Conservation (phyloP, 2,888 invertebrate genomes). For the Mimas tiliae region DNA sequence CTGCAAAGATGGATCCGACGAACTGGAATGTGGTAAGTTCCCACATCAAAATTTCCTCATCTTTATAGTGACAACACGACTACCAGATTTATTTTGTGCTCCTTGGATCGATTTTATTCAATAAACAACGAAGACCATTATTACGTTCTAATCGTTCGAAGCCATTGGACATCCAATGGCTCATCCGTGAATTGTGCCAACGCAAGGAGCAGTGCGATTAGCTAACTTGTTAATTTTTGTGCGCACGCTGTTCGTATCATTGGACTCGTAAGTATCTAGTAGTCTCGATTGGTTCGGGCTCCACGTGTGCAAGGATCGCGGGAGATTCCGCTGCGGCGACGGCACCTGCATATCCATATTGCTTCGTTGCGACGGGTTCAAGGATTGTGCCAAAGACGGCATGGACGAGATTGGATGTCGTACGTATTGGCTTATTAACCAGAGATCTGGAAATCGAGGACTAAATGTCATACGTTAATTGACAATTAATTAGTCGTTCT, state of each 20-base stretch:
- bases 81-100: too few species aligned
- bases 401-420: conserved; percentile 87
- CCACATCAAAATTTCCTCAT: not conserved
- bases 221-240: conserved; percentile 38
- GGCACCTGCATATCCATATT: conserved; percentile 89
- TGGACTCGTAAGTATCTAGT: conserved; percentile 67
- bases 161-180: too few species aligned
- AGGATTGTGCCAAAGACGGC: conserved; percentile 88
- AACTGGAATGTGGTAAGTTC: conserved; percentile 79
- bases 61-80: not conserved
- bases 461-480: too few species aligned
- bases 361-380: conserved; percentile 89
- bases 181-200: not conserved
- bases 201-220: not conserved
- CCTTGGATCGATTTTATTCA: too few species aligned
- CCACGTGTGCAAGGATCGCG: conserved; percentile 74
- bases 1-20: conserved; percentile 87
- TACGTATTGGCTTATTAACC: conserved; percentile 68
- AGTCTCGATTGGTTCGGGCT: conserved; percentile 63
- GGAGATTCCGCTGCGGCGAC: conserved; percentile 89
- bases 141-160: not conserved
- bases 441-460: conserved; percentile 2
- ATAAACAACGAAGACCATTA: too few species aligned
- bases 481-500: too few species aligned
- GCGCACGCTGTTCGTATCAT: conserved; percentile 55